Evolutionary conservation across 2,113 vertebrate genomes (phyloP).

Genomic region (Etia nguti): DNA sequence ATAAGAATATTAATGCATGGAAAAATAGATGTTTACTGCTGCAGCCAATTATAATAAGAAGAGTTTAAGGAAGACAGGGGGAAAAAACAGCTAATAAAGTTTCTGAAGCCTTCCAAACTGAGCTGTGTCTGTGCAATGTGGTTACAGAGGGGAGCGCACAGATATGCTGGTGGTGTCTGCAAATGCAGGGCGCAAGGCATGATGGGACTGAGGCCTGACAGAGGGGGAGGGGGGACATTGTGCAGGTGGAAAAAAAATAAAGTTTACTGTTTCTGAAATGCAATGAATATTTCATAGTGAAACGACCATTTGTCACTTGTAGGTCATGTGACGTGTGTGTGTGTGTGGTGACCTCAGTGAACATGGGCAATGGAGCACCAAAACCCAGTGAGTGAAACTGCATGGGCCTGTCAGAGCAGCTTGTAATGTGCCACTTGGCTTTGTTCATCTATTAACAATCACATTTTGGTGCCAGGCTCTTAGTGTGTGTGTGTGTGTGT

Average conservation of each 20-base stretch:
- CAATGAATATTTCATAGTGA: conserved; percentile 32
- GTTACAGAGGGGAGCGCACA: not conserved
- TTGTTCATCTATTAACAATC: conserved; percentile 38
- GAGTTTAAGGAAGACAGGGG: not conserved
- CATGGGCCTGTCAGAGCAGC: conserved; percentile 11
- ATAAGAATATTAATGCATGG: conserved; percentile 10
- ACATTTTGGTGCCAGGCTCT: conserved; percentile 18
- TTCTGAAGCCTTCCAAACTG: not conserved
- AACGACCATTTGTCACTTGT: conserved; percentile 22
- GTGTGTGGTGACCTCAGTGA: conserved; percentile 4
- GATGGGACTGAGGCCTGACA: conserved; percentile 1
- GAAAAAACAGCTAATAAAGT: conserved; percentile 4
- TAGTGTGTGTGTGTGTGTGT: conserved; percentile 3
- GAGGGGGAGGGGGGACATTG: not conserved
- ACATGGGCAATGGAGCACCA: not conserved
- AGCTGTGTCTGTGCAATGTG: not conserved
- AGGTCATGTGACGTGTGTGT: not conserved
- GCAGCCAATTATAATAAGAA: not conserved
- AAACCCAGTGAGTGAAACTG: not conserved
- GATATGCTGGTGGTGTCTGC: conserved; percentile 17
- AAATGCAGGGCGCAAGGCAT: not conserved
- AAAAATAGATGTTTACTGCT: conserved; percentile 12
- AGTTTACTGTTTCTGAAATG: conserved; percentile 30
- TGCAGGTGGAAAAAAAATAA: conserved; percentile 32
- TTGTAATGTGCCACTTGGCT: conserved; percentile 36